A percentile compares a stretch with the other conserved stretches of the same genome.
phyloP scores from a whole-genome alignment of 2,113 vertebrate species.

The Ovis canadensis region DNA sequence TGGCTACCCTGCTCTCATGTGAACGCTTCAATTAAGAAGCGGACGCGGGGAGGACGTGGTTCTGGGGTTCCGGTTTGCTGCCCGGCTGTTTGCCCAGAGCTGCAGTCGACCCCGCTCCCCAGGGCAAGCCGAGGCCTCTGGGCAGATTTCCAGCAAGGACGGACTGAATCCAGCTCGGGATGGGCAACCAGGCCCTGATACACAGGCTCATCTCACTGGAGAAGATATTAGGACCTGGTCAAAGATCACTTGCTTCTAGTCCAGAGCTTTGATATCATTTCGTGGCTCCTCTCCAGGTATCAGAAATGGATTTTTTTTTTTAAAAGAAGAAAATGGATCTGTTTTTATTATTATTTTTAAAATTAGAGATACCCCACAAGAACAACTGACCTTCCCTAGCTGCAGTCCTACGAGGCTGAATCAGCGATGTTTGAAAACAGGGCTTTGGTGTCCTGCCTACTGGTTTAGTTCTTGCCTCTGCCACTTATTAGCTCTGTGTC shows the following conservation, averaged over 20 bases:
- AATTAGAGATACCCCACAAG: not conserved
- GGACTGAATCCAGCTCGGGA: not conserved
- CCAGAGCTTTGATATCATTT: not conserved
- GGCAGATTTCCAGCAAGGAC: not conserved
- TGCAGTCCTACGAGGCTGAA: not conserved
- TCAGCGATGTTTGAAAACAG: not conserved
- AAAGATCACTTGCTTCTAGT: not conserved
- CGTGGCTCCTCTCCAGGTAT: not conserved
- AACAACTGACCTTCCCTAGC: not conserved
- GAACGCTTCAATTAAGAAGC: conserved; percentile 37
- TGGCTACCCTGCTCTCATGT: conserved; percentile 33
- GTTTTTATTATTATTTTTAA: not conserved
- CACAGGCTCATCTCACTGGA: not conserved
- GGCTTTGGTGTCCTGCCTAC: not conserved
- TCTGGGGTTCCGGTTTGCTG: conserved; percentile 21
- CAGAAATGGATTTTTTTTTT: not conserved
- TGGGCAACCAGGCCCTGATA: not conserved
- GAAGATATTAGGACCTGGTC: not conserved
- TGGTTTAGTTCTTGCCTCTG: not conserved
- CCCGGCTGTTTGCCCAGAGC: not conserved
- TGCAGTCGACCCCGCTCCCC: not conserved
- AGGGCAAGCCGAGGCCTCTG: not conserved
- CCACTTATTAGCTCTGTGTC: not conserved
- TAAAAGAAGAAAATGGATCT: not conserved
- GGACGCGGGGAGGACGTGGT: not conserved